Percentiles rank a stretch among this genome's conserved stretches.
Evolutionary conservation across 2,888 invertebrate species (phyloP).

Genomic region (Dione vanillae): DNA sequence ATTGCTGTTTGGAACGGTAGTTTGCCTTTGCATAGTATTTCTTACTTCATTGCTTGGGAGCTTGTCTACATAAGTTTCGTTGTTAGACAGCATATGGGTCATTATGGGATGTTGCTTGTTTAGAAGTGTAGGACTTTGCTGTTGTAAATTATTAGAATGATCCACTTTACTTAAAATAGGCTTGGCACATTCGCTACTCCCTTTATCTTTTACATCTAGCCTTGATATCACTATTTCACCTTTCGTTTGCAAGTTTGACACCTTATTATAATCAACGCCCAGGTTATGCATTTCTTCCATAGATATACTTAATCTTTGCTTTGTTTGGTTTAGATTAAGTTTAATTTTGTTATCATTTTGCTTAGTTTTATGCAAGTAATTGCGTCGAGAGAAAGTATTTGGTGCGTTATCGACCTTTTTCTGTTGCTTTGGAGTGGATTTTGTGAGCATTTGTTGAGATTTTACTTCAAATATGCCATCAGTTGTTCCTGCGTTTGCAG

Average conservation of each 20-base stretch:
- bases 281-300: conserved; percentile 26
- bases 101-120: conserved; percentile 42
- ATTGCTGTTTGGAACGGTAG: conserved; percentile 21
- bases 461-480: conserved; percentile 39
- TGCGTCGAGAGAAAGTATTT: conserved; percentile 74
- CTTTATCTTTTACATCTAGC: conserved; percentile 36
- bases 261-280: conserved; percentile 43
- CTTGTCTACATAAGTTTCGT: background rate
- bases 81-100: conserved; percentile 41
- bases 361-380: conserved; percentile 74
- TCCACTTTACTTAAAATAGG: conserved; percentile 21
- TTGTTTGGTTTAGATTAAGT: conserved; percentile 45
- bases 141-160: conserved; percentile 6
- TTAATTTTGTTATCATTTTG: conserved; percentile 61
- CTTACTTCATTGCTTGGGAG: conserved; percentile 21
- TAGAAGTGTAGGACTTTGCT: conserved; percentile 4
- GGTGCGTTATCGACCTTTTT: conserved; percentile 67
- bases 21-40: conserved; percentile 20
- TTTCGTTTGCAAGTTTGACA: conserved; percentile 46
- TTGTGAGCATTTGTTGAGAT: conserved; percentile 30
- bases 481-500: conserved; percentile 61
- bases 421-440: conserved; percentile 52
- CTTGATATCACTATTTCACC: conserved; percentile 47
- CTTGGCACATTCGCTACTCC: conserved; percentile 28
- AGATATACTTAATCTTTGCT: conserved; percentile 17